Percentiles rank a stretch among this genome's conserved stretches.
Evolutionary conservation across 2,113 vertebrate species (phyloP).

Genomic region (Dipodomys ordii): DNA sequence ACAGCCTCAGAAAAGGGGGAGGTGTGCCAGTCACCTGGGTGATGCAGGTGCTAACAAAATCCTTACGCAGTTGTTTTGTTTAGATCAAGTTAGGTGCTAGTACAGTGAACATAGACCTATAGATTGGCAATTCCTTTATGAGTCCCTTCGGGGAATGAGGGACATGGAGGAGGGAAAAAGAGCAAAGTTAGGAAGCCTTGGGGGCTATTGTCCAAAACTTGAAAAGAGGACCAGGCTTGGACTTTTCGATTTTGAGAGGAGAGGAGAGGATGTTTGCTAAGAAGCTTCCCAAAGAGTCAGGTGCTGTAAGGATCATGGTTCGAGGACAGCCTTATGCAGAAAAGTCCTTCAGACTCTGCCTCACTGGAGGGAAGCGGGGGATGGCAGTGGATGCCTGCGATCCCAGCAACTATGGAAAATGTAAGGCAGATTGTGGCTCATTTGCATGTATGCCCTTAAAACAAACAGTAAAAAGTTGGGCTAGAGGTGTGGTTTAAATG

Average conservation of each 20-base stretch:
- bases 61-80: neutral
- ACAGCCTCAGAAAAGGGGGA: no score
- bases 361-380: no score
- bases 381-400: no score
- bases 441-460: no score
- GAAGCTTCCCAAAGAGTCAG: neutral
- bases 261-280: neutral
- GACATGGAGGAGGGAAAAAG: neutral
- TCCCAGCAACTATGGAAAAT: no score
- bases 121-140: neutral
- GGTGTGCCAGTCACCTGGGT: no score
- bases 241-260: neutral
- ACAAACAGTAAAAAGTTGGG: no score
- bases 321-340: no score
- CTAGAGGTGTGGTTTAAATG: no score
- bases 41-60: neutral
- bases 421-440: no score
- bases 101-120: neutral
- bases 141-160: neutral
- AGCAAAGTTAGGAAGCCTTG: neutral
- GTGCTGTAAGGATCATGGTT: neutral
- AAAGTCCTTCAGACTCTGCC: no score
- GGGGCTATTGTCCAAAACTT: neutral
- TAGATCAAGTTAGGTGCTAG: conserved; percentile 20
- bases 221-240: neutral